A percentile compares a stretch with the other conserved stretches of the same genome.
Evolutionary conservation across 2,113 vertebrate genomes (phyloP).

Genomic region (Equus quagga): DNA sequence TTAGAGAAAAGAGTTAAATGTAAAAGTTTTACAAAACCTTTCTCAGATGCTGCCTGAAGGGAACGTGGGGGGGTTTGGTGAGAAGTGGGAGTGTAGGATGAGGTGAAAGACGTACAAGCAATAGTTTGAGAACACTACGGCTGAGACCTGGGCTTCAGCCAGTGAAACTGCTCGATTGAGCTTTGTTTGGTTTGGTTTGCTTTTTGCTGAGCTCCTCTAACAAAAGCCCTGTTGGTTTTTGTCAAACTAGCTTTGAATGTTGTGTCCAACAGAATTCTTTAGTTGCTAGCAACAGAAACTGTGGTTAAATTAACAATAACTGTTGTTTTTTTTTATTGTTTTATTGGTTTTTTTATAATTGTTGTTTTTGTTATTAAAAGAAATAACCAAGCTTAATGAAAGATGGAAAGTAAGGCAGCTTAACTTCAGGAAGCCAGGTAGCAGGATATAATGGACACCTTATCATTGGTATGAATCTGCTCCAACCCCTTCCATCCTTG

Average conservation of each 20-base stretch:
- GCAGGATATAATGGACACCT: not conserved
- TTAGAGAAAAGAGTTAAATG: not conserved
- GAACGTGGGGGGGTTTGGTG: not conserved
- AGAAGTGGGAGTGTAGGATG: not conserved
- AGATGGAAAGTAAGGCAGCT: not conserved
- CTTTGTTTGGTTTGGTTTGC: not conserved
- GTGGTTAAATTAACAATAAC: not conserved
- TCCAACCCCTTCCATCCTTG: not conserved
- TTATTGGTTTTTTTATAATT: not conserved
- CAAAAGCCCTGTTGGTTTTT: not conserved
- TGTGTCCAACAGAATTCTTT: not conserved
- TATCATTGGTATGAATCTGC: not conserved
- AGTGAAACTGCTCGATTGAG: not conserved
- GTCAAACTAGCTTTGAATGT: not conserved
- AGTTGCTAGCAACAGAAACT: not conserved
- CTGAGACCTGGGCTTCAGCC: not conserved
- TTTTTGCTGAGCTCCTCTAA: not conserved
- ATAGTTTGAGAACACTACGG: not conserved
- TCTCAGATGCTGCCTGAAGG: not conserved
- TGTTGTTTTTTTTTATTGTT: not conserved
- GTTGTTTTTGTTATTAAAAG: not conserved
- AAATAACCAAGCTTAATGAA: not conserved
- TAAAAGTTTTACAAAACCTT: not conserved
- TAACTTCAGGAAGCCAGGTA: not conserved
- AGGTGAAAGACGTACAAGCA: fast-evolving